Percentiles rank a stretch among this genome's conserved stretches.
These are phyloP conservation scores for Notolepis coatsorum DNA, from an alignment of 2,797 vertebrate species.

Conservation along the genomic window DNA sequence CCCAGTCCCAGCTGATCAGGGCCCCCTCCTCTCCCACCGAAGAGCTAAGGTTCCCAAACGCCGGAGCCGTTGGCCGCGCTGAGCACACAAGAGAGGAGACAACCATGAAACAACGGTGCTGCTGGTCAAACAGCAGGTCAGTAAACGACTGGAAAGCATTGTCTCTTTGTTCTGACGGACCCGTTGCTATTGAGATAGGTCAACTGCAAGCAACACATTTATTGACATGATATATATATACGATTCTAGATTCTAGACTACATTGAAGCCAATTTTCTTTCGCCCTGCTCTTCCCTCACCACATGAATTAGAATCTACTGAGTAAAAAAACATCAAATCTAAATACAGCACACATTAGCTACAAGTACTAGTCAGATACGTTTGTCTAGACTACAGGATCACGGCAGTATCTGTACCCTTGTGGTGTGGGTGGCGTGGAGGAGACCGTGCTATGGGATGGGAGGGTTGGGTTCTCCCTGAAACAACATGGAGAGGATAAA, in stretches of 20 bases:
- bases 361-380: slow-evolving; percentile 31
- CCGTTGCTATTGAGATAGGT: too few species aligned
- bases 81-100: slow-evolving; percentile 85
- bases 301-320: slow-evolving; percentile 3
- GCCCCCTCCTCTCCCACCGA: slow-evolving; percentile 86
- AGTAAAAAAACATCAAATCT: slow-evolving; percentile 20
- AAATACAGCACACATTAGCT: slow-evolving; percentile 12
- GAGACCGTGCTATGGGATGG: slow-evolving; percentile 79
- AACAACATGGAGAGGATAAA: slow-evolving; percentile 82
- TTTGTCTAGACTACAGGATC: slow-evolving; percentile 20
- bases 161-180: too few species aligned
- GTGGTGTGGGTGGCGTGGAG: slow-evolving; percentile 76
- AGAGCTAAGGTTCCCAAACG: slow-evolving; percentile 90
- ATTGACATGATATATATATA: too few species aligned
- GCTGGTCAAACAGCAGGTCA: slow-evolving; percentile 39
- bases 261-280: too few species aligned
- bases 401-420: slow-evolving; percentile 82
- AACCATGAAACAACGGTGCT: slow-evolving; percentile 55
- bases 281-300: too few species aligned
- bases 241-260: too few species aligned
- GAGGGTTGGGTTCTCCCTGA: slow-evolving; percentile 83
- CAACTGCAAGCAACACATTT: too few species aligned
- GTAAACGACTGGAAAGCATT: too few species aligned
- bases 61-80: slow-evolving; percentile 84
- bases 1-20: slow-evolving; percentile 96